A percentile compares a stretch with the other conserved stretches of the same genome.
Conservation (phyloP, 2,888 invertebrate species). For the Lobophora halterata region DNA sequence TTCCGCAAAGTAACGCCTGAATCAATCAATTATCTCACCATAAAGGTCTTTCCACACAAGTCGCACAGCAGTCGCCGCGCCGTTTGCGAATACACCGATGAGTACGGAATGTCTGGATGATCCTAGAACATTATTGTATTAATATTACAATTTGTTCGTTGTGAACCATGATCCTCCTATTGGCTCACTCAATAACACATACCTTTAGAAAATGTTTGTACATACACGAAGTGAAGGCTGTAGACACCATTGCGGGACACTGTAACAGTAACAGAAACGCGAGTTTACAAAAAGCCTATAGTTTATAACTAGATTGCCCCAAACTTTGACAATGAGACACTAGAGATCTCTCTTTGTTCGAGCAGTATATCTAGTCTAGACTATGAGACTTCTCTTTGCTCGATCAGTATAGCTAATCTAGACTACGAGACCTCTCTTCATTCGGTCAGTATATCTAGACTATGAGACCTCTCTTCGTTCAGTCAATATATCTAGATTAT, state of each 20-base stretch:
- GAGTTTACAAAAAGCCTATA: not conserved
- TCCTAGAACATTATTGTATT: slow-evolving; percentile 5
- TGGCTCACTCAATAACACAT: not conserved
- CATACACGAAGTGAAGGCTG: slow-evolving; percentile 19
- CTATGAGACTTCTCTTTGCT: too few species aligned
- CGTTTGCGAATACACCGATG: slow-evolving; percentile 16
- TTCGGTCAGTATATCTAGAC: too few species aligned
- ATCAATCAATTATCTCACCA: slow-evolving; percentile 4
- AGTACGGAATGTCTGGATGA: slow-evolving; percentile 21
- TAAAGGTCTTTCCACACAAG: slow-evolving; percentile 20
- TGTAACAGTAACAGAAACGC: not conserved
- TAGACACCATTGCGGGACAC: slow-evolving; percentile 21
- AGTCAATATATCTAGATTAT: too few species aligned
- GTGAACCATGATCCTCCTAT: not conserved
- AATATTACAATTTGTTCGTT: too few species aligned
- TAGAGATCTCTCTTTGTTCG: too few species aligned
- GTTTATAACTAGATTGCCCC: too few species aligned
- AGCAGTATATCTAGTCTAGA: too few species aligned
- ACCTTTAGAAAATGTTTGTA: slow-evolving; percentile 21
- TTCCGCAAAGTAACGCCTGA: too few species aligned
- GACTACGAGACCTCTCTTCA: too few species aligned
- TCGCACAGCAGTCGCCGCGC: slow-evolving; percentile 18
- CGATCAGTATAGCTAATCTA: too few species aligned
- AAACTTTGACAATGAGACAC: too few species aligned
- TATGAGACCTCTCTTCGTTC: too few species aligned